phyloP scores from a whole-genome alignment of 2,888 invertebrate genomes.

The Cancer borealis region DNA sequence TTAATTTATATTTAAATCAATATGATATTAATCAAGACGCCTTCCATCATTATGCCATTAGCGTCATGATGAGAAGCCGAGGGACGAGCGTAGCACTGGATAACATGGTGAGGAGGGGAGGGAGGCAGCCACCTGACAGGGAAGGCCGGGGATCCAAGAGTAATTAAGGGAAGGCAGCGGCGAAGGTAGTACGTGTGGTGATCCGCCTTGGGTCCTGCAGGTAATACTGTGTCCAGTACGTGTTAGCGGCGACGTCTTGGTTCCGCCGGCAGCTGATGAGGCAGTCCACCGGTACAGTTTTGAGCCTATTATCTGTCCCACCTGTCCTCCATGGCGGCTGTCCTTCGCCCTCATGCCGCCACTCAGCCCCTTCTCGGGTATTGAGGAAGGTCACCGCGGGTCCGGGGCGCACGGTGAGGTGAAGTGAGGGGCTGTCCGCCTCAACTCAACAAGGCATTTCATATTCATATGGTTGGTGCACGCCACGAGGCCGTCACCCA shows the following conservation, averaged over 20 bases:
- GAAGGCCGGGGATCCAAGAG: neutral
- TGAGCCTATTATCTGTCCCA: neutral
- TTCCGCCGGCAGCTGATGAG: neutral
- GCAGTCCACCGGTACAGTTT: neutral
- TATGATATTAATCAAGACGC: neutral
- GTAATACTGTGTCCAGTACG: neutral
- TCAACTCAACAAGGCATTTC: neutral
- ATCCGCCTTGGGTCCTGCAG: neutral
- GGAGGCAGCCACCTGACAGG: neutral
- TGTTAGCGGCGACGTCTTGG: constrained; percentile 12
- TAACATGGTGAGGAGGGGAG: neutral
- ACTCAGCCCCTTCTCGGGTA: constrained; percentile 7
- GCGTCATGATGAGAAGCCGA: neutral
- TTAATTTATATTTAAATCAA: neutral
- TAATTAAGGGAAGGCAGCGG: neutral
- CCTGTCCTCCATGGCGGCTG: neutral
- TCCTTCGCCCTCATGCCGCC: neutral
- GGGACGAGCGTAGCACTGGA: neutral
- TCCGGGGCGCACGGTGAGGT: neutral
- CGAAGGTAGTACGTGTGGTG: neutral
- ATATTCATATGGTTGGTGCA: neutral
- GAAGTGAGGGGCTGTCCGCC: neutral
- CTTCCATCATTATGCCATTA: neutral
- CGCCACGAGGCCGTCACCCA: neutral
- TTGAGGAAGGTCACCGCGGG: constrained; percentile 3